phyloP scores from a whole-genome alignment of 2,113 vertebrate genomes.

The Tetrax tetrax region DNA sequence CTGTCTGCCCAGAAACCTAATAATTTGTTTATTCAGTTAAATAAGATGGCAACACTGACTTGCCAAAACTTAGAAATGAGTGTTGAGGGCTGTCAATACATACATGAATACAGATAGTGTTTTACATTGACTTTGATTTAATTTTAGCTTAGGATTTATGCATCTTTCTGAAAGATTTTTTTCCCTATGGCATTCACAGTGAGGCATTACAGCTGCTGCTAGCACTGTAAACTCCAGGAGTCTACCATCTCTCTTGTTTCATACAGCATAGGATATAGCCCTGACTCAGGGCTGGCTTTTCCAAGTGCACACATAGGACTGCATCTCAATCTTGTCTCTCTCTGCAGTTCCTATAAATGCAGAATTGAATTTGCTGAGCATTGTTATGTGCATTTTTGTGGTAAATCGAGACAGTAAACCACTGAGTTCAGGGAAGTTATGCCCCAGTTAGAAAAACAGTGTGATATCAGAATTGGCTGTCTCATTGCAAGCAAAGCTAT shows the following conservation, averaged over 20 bases:
- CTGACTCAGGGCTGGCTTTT: background rate
- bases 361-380: background rate
- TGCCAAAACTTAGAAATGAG: background rate
- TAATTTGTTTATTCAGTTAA: conserved; percentile 39
- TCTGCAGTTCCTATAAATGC: background rate
- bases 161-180: background rate
- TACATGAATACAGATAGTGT: background rate
- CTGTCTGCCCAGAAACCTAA: conserved; percentile 4
- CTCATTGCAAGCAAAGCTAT: background rate
- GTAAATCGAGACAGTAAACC: background rate
- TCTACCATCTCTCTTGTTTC: background rate
- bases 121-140: background rate
- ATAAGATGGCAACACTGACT: background rate
- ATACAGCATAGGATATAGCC: fast-evolving
- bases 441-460: background rate
- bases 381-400: background rate
- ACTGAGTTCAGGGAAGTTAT: background rate
- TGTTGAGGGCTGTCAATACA: background rate
- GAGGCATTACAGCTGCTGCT: background rate
- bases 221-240: background rate
- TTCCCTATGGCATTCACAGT: background rate
- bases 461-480: background rate
- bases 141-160: background rate
- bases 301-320: background rate
- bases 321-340: background rate